These are phyloP conservation scores for Todiramphus chloris DNA, from an alignment of 2,113 vertebrate genomes.

Conservation along the genomic window DNA sequence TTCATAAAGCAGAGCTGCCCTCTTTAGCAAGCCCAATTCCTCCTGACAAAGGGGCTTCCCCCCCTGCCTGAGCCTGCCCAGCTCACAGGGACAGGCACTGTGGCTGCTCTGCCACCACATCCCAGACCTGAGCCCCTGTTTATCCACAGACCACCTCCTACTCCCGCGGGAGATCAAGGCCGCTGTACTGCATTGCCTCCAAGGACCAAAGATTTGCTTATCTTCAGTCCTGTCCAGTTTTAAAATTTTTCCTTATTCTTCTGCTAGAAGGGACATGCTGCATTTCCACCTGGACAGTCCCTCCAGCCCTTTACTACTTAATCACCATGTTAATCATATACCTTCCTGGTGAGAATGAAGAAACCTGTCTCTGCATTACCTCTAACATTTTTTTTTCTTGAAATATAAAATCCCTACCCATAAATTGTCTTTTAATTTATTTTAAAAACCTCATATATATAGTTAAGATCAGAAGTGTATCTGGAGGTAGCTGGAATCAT, in stretches of 20 bases:
- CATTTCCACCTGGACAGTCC: not conserved
- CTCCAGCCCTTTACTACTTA: not conserved
- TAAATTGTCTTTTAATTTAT: not conserved
- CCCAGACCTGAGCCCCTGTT: not conserved
- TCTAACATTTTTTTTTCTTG: not conserved
- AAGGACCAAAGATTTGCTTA: not conserved
- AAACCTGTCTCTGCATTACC: not conserved
- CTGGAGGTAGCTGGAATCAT: not conserved
- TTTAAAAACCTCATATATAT: not conserved
- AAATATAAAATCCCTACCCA: not conserved
- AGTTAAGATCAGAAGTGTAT: not conserved
- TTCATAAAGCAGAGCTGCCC: not conserved
- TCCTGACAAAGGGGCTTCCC: not conserved
- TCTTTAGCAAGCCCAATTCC: not conserved
- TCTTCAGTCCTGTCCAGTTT: not conserved
- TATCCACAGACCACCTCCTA: not conserved
- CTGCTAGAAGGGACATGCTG: not conserved
- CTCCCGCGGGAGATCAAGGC: not conserved
- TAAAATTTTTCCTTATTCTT: not conserved
- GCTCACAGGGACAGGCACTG: accelerated
- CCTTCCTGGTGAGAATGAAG: not conserved
- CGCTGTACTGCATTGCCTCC: not conserved
- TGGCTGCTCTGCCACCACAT: not conserved
- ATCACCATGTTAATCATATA: not conserved
- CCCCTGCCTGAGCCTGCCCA: not conserved